These are phyloP conservation scores for Melanostigma gelatinosum DNA, from an alignment of 2,113 vertebrate genomes.

Conservation along the genomic window DNA sequence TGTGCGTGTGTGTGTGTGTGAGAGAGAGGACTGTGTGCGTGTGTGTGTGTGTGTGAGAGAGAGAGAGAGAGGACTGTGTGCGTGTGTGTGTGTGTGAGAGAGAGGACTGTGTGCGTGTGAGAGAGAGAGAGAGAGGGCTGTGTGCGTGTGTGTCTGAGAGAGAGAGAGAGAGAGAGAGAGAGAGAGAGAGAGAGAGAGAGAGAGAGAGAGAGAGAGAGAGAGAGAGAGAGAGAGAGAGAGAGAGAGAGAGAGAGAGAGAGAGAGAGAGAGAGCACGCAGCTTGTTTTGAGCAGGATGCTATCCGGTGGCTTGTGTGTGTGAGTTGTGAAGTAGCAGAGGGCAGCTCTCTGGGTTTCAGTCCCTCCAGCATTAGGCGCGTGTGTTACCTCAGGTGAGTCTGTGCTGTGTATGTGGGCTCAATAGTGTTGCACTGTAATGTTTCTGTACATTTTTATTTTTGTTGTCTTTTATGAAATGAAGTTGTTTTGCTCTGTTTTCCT, in stretches of 20 bases:
- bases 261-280: slow-evolving; percentile 48
- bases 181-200: slow-evolving; percentile 36
- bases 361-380: slow-evolving; percentile 45
- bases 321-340: slow-evolving; percentile 69
- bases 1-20: slow-evolving; percentile 46
- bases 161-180: slow-evolving; percentile 45
- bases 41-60: slow-evolving; percentile 44
- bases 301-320: slow-evolving; percentile 59
- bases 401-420: not conserved
- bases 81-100: slow-evolving; percentile 44
- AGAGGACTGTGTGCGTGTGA: slow-evolving; percentile 43
- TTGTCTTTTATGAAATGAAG: slow-evolving; percentile 8
- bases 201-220: slow-evolving; percentile 34
- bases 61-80: too few species aligned
- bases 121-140: slow-evolving; percentile 40
- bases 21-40: too few species aligned
- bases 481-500: not conserved
- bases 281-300: slow-evolving; percentile 66
- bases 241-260: slow-evolving; percentile 37
- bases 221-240: slow-evolving; percentile 42
- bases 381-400: slow-evolving; percentile 68
- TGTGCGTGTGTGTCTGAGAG: too few species aligned
- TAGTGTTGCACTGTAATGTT: not conserved
- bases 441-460: not conserved
- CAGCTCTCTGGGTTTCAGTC: slow-evolving; percentile 58